Evolutionary conservation across 1,140 invertebrate species (phyloP).

Genomic region (Contarinia nasturtii): DNA sequence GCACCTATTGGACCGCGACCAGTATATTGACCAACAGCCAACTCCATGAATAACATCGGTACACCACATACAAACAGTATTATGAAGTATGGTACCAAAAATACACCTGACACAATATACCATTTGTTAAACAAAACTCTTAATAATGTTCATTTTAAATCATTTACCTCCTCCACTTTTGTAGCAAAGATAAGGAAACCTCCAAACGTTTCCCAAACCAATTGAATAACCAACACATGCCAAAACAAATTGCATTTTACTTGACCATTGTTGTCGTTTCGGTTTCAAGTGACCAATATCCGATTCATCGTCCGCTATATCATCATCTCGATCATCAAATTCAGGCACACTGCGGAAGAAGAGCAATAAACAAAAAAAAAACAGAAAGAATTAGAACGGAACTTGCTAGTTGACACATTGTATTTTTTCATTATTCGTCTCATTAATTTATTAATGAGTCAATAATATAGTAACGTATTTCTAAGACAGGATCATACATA

Average conservation of each 20-base stretch:
- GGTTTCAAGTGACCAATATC: slow-evolving; percentile 45
- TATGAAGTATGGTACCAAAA: slow-evolving; percentile 67
- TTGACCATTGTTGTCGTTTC: slow-evolving; percentile 63
- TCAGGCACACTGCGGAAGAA: neutral
- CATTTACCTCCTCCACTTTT: slow-evolving; percentile 61
- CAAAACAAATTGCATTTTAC: slow-evolving; percentile 76
- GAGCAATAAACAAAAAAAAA: too few relatives aligned
- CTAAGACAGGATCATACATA: too few relatives aligned
- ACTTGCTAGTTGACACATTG: too few relatives aligned
- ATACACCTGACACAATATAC: slow-evolving; percentile 42
- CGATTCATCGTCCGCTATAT: slow-evolving; percentile 38
- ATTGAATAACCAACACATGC: slow-evolving; percentile 83
- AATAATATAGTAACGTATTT: too few relatives aligned
- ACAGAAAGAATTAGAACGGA: too few relatives aligned
- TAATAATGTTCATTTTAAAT: too few relatives aligned
- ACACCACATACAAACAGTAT: slow-evolving; percentile 61
- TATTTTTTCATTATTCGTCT: too few relatives aligned
- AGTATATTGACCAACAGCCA: slow-evolving; percentile 64
- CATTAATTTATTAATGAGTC: too few relatives aligned
- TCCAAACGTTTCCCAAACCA: slow-evolving; percentile 81
- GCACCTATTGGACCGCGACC: slow-evolving; percentile 64
- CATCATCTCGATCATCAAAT: slow-evolving; percentile 38
- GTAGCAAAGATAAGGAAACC: slow-evolving; percentile 68
- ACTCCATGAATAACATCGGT: slow-evolving; percentile 68
- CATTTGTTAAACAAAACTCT: slow-evolving; percentile 1